These are phyloP conservation scores for Pomatorhinus ruficollis DNA, from an alignment of 2,113 vertebrate species.

Conservation along the genomic window DNA sequence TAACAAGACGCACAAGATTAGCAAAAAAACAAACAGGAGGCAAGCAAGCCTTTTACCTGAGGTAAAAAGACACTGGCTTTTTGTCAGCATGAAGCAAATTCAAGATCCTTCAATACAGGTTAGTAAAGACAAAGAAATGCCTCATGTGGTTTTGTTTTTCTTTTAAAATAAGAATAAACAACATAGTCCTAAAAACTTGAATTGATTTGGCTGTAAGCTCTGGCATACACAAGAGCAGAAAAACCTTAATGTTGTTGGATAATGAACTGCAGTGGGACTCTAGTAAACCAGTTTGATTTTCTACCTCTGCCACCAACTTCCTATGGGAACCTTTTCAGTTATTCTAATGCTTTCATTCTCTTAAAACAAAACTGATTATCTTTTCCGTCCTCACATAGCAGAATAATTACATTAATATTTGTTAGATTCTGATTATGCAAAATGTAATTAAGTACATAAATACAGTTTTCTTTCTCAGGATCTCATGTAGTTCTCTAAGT, in stretches of 20 bases:
- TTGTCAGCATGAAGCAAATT: background rate
- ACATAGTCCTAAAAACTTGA: background rate
- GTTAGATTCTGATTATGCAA: background rate
- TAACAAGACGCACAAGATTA: background rate
- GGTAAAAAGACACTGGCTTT: background rate
- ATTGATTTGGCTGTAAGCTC: background rate
- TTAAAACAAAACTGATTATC: background rate
- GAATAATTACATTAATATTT: background rate
- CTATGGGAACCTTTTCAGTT: background rate
- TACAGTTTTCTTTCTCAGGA: background rate
- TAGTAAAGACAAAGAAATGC: background rate
- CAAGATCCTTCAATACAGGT: background rate
- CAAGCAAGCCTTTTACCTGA: background rate
- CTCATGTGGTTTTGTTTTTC: background rate
- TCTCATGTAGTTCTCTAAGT: accelerated
- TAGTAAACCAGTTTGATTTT: background rate
- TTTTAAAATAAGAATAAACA: background rate
- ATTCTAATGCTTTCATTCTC: background rate
- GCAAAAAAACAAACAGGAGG: background rate
- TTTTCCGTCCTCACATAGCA: background rate
- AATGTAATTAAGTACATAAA: background rate
- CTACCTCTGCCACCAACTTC: background rate
- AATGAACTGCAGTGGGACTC: background rate
- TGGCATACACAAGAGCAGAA: background rate
- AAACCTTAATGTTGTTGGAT: background rate